Percentiles rank a stretch among this genome's conserved stretches.
phyloP scores from a whole-genome alignment of 2,113 vertebrate species.

The Amphiprion ocellaris region DNA sequence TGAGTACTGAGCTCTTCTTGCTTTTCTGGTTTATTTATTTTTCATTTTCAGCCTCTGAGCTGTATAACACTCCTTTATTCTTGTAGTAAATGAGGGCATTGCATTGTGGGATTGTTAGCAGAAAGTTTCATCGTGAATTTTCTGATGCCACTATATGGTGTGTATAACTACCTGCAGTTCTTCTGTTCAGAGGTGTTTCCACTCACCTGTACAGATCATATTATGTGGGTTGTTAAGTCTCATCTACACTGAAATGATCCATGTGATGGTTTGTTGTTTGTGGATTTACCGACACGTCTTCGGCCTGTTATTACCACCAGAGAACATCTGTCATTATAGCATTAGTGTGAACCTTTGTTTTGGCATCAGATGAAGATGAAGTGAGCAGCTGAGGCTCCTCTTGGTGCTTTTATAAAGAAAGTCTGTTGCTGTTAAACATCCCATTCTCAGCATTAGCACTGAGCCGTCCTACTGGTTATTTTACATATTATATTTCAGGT shows the following conservation, averaged over 20 bases:
- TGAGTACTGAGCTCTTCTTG: too few relatives aligned
- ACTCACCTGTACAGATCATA: too few relatives aligned
- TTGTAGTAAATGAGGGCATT: too few relatives aligned
- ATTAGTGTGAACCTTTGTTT: constrained; percentile 40
- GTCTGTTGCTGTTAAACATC: background rate
- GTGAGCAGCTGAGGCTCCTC: background rate
- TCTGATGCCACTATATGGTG: too few relatives aligned
- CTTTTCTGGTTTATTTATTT: too few relatives aligned
- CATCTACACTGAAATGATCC: background rate
- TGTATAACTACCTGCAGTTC: too few relatives aligned
- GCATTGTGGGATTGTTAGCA: too few relatives aligned
- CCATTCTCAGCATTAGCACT: background rate
- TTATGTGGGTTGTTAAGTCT: background rate
- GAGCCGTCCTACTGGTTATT: background rate
- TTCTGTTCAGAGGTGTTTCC: too few relatives aligned
- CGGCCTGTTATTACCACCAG: constrained; percentile 11
- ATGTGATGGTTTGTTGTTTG: background rate
- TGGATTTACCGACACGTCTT: constrained; percentile 8
- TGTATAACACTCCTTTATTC: too few relatives aligned
- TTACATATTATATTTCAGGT: background rate
- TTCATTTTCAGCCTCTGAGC: too few relatives aligned
- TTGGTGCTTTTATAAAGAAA: background rate
- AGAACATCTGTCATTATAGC: constrained; percentile 28
- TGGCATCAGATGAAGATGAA: constrained; percentile 15
- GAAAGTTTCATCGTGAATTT: too few relatives aligned